phyloP scores from a whole-genome alignment of 64 coral and sea anemone species.

The Actinia tenebrosa region DNA sequence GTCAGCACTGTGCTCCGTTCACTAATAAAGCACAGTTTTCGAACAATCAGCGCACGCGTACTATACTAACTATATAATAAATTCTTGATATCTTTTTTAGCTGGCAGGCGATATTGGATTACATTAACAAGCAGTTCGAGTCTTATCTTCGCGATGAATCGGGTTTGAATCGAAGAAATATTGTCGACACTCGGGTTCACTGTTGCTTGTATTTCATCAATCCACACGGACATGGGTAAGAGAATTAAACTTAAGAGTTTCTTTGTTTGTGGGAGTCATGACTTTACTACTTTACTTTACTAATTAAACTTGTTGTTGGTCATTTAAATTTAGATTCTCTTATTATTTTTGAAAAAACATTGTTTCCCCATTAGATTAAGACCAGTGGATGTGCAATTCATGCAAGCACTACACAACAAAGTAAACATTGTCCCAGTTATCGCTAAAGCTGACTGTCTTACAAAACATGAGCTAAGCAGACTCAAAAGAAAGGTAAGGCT shows the following conservation, averaged over 20 bases:
- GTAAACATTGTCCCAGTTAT: conserved; percentile 98
- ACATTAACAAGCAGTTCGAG: conserved; percentile 85
- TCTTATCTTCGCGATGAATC: conserved; percentile 90
- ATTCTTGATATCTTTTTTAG: conserved; percentile 20
- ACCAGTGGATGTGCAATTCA: conserved; percentile 86
- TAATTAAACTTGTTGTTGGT: no score
- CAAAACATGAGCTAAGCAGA: conserved; percentile 64
- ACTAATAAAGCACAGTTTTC: no score
- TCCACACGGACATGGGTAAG: conserved; percentile 95
- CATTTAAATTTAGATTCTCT: no score
- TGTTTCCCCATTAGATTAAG: conserved; percentile 52
- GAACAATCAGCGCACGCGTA: no score
- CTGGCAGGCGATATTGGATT: conserved; percentile 87
- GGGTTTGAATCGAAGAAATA: conserved; percentile 86
- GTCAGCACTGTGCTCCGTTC: no score
- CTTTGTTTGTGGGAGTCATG: no score
- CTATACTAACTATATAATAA: no score
- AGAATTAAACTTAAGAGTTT: not conserved
- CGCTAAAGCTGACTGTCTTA: conserved; percentile 92
- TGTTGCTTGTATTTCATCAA: conserved; percentile 92
- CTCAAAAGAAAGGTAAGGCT: conserved; percentile 88
- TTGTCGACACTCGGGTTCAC: conserved; percentile 89
- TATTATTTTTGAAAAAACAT: not conserved
- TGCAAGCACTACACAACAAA: conserved; percentile 90
- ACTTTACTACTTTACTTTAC: no score